Conservation (phyloP, 2,888 invertebrate species). For the Ophion obscuratus region DNA sequence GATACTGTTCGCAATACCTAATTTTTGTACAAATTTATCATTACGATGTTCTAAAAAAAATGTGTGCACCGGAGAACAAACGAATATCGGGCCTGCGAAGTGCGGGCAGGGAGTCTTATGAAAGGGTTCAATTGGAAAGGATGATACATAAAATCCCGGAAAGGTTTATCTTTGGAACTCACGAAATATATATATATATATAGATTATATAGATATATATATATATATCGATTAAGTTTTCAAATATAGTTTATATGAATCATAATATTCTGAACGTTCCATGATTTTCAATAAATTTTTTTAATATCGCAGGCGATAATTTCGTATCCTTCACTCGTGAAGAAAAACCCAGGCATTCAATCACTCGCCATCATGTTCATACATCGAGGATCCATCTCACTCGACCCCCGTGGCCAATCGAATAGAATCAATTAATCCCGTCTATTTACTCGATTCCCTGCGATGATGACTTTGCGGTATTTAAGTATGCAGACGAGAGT, state of each 20-base stretch:
- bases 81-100: too few relatives aligned
- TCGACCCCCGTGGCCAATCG: constrained; percentile 40
- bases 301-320: background rate
- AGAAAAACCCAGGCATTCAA: constrained; percentile 13
- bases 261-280: background rate
- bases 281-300: background rate
- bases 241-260: background rate
- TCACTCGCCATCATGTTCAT: constrained; percentile 21
- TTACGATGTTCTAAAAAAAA: too few relatives aligned
- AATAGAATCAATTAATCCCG: constrained; percentile 56
- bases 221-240: too few relatives aligned
- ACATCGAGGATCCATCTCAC: constrained; percentile 33
- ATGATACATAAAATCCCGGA: too few relatives aligned
- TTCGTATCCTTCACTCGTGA: background rate
- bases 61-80: too few relatives aligned
- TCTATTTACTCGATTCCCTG: constrained; percentile 53
- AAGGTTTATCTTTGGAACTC: too few relatives aligned
- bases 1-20: too few relatives aligned
- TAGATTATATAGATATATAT: background rate
- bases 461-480: constrained; percentile 54
- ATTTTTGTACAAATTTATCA: too few relatives aligned
- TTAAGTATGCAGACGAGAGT: constrained; percentile 58
- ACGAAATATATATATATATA: too few relatives aligned
- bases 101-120: too few relatives aligned
- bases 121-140: too few relatives aligned